phyloP scores from a whole-genome alignment of 2,888 invertebrate genomes.

The Physocephala rufipes region DNA sequence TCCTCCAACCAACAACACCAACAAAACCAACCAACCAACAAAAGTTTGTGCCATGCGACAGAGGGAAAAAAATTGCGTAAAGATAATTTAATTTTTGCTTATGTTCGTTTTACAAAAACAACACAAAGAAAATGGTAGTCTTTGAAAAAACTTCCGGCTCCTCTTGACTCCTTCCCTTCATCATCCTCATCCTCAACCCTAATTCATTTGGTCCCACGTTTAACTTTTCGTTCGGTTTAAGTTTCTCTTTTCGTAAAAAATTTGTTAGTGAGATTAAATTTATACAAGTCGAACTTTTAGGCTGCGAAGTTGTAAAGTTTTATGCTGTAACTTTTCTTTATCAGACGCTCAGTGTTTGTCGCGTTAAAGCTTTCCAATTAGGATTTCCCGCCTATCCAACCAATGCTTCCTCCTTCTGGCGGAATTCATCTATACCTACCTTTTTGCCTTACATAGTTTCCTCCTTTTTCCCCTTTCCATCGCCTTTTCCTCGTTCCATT shows the following conservation, averaged over 20 bases:
- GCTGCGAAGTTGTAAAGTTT: slow-evolving; percentile 13
- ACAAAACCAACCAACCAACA: not conserved
- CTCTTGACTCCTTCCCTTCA: no score
- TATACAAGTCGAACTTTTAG: slow-evolving; percentile 26
- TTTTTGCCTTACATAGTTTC: no score
- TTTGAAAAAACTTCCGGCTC: no score
- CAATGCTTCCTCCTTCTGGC: no score
- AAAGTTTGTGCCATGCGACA: not conserved
- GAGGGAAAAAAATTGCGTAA: not conserved
- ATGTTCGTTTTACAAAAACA: slow-evolving; percentile 16
- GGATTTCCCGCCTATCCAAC: no score
- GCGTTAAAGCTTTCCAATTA: slow-evolving; percentile 11
- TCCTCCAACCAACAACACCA: no score
- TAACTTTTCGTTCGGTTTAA: slow-evolving; percentile 4
- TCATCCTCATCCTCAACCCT: not conserved
- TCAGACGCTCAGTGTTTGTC: slow-evolving; percentile 4
- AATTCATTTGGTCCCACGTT: not conserved
- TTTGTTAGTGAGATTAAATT: slow-evolving; percentile 29
- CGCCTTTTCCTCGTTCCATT: no score
- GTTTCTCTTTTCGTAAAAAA: slow-evolving; percentile 3
- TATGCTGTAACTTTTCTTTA: slow-evolving; percentile 28
- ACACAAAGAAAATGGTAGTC: not conserved
- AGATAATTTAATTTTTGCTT: slow-evolving; percentile 10
- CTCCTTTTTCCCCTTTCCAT: no score
- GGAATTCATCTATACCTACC: no score